phyloP scores from a whole-genome alignment of 2,797 vertebrate genomes.

The Cynopterus sphinx region DNA sequence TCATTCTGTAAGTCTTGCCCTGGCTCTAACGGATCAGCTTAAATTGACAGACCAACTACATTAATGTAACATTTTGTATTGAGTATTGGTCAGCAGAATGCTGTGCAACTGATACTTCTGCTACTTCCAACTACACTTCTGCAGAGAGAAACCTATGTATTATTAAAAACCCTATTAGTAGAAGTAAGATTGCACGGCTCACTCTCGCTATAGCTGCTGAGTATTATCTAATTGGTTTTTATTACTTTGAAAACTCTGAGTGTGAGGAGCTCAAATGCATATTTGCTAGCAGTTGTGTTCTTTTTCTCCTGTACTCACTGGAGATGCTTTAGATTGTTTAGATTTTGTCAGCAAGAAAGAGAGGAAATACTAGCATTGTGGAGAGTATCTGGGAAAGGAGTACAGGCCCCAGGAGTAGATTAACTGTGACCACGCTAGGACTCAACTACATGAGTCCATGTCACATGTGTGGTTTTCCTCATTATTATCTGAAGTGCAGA shows the following conservation, averaged over 20 bases:
- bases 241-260: slow-evolving; percentile 81
- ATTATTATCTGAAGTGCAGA: not conserved
- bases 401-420: not conserved
- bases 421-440: not conserved
- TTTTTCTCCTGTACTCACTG: slow-evolving; percentile 63
- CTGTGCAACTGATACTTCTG: slow-evolving; percentile 79
- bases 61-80: slow-evolving; percentile 74
- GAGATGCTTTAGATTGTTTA: slow-evolving; percentile 78
- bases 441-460: not conserved
- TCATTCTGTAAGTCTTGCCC: not conserved
- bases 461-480: not conserved
- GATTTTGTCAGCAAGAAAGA: slow-evolving; percentile 76
- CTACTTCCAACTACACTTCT: slow-evolving; percentile 61
- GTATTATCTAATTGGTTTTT: slow-evolving; percentile 85
- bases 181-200: slow-evolving; percentile 80
- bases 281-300: slow-evolving; percentile 80
- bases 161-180: slow-evolving; percentile 86
- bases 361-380: not conserved
- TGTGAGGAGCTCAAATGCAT: slow-evolving; percentile 78
- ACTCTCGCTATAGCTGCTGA: slow-evolving; percentile 78
- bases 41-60: not conserved
- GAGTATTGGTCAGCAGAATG: slow-evolving; percentile 76
- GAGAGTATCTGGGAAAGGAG: slow-evolving; percentile 24
- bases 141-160: slow-evolving; percentile 82
- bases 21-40: not conserved